Evolutionary conservation across 2,113 vertebrate genomes (phyloP).

Genomic region (Dromiciops gliroides): DNA sequence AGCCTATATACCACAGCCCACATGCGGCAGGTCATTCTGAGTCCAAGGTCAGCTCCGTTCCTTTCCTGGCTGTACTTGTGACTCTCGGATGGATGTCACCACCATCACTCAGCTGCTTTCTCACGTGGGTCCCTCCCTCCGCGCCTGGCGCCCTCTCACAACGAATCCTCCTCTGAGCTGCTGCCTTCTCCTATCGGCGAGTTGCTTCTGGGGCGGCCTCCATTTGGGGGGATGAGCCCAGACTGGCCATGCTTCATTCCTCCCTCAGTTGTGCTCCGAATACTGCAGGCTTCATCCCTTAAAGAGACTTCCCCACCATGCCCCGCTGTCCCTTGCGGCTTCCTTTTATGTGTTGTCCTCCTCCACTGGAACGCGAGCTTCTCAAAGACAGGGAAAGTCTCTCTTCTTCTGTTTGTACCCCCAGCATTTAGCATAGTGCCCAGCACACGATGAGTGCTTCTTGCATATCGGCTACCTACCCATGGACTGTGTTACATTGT

Average conservation of each 20-base stretch:
- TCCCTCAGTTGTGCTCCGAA: background rate
- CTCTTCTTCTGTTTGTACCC: background rate
- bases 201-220: background rate
- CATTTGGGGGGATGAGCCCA: background rate
- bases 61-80: background rate
- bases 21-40: too few species aligned
- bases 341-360: background rate
- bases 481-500: background rate
- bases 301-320: background rate
- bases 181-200: background rate
- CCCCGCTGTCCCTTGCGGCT: too few species aligned
- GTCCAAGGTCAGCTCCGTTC: background rate
- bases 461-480: background rate
- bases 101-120: background rate
- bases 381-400: background rate
- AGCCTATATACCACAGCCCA: too few species aligned
- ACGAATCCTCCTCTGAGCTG: background rate
- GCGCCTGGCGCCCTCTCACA: background rate
- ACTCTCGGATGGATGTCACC: background rate
- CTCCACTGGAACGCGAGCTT: background rate
- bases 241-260: background rate
- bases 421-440: background rate
- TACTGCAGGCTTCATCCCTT: background rate
- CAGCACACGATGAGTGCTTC: background rate
- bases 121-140: too few species aligned